Conservation (phyloP, 2,113 vertebrate genomes). For the Gasterosteus aculeatus region DNA sequence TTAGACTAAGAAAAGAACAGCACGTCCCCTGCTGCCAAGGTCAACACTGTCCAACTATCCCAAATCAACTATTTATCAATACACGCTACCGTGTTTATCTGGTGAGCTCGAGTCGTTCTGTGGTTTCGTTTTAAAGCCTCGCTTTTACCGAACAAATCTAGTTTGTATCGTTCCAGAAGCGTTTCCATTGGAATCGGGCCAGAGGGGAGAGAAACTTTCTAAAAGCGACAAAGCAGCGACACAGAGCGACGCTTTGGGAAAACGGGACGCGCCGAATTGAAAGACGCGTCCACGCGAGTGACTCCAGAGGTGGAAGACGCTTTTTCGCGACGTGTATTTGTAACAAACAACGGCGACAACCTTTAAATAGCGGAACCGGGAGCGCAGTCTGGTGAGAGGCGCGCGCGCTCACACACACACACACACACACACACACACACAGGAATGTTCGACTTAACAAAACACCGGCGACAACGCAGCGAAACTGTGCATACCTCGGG, state of each 20-base stretch:
- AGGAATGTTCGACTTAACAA: constrained; percentile 40
- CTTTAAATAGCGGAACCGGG: not conserved
- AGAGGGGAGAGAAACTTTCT: too few species aligned
- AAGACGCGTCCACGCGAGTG: rapidly evolving
- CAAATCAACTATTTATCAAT: not conserved
- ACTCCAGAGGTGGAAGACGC: too few species aligned
- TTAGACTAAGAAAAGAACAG: not conserved
- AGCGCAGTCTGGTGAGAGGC: not conserved
- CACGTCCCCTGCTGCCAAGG: not conserved
- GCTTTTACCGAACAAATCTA: not conserved
- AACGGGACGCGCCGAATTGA: constrained; percentile 3
- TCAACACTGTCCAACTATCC: not conserved
- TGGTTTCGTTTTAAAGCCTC: not conserved
- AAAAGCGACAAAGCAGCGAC: not conserved
- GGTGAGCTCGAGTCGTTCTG: not conserved
- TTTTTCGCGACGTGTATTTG: rapidly evolving
- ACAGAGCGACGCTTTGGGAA: not conserved
- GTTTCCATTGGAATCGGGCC: not conserved
- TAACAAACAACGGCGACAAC: not conserved
- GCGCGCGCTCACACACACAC: rapidly evolving
- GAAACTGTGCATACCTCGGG: constrained; percentile 34
- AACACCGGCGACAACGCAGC: not conserved
- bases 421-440: too few species aligned
- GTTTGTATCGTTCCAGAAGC: too few species aligned
- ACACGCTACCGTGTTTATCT: not conserved